Conservation (phyloP, 2,888 invertebrate species). For the Phengaris arion region DNA sequence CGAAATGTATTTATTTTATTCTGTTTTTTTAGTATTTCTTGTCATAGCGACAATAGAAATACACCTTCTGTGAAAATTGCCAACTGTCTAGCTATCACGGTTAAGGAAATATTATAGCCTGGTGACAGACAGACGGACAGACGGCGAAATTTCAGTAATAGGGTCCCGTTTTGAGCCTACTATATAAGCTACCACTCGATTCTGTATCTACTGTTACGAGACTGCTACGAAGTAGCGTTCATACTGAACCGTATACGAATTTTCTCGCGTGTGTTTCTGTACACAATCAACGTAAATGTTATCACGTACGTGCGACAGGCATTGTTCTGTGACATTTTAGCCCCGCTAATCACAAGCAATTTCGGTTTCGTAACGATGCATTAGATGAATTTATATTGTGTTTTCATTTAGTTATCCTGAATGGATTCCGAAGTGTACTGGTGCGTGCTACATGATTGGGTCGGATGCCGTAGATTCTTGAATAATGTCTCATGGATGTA, state of each 20-base stretch:
- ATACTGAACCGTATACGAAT: slow-evolving; percentile 54
- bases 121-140: too few relatives aligned
- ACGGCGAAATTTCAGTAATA: too few relatives aligned
- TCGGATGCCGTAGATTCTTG: background rate
- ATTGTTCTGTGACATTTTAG: slow-evolving; percentile 79
- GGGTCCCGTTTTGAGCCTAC: too few relatives aligned
- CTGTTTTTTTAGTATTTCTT: too few relatives aligned
- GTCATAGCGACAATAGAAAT: too few relatives aligned
- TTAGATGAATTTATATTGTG: slow-evolving; percentile 63
- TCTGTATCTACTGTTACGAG: background rate
- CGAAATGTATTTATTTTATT: too few relatives aligned
- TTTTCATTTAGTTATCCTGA: slow-evolving; percentile 52
- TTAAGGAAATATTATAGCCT: too few relatives aligned
- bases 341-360: slow-evolving; percentile 76
- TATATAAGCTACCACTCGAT: background rate
- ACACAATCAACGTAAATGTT: slow-evolving; percentile 67
- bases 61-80: too few relatives aligned
- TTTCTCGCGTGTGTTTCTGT: slow-evolving; percentile 61
- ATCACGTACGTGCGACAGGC: slow-evolving; percentile 64
- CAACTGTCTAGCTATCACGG: too few relatives aligned
- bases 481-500: background rate
- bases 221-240: slow-evolving; percentile 35
- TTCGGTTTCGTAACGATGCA: slow-evolving; percentile 73
- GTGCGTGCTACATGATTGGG: background rate
- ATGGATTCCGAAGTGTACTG: slow-evolving; percentile 8